phyloP scores from a whole-genome alignment of 2,113 vertebrate genomes.

The Pica pica region DNA sequence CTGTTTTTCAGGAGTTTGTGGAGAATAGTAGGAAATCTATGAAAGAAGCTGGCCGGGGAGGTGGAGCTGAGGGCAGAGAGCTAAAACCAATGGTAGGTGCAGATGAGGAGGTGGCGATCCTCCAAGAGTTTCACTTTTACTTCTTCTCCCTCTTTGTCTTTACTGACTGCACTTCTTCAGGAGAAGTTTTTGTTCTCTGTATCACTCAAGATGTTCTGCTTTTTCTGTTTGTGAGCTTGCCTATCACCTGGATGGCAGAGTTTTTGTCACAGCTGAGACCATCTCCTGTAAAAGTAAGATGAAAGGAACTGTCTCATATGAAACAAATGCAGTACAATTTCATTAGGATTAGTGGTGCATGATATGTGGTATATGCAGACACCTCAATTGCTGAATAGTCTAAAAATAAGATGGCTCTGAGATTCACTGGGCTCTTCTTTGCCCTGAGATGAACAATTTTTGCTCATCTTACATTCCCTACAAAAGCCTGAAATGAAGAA shows the following conservation, averaged over 20 bases:
- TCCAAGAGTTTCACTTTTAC: conserved; percentile 93
- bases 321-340: background rate
- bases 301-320: conserved; percentile 67
- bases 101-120: conserved; percentile 78
- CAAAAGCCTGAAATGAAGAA: conserved; percentile 44
- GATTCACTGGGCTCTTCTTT: background rate
- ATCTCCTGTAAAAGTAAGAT: conserved; percentile 80
- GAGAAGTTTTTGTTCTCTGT: conserved; percentile 84
- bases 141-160: conserved; percentile 90
- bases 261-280: conserved; percentile 84
- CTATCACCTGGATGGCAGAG: conserved; percentile 90
- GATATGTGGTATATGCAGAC: background rate
- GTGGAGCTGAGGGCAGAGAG: conserved; percentile 84
- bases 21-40: conserved; percentile 90
- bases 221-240: conserved; percentile 91
- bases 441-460: background rate
- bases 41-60: conserved; percentile 82
- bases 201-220: conserved; percentile 90
- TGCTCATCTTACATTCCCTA: background rate
- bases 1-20: conserved; percentile 90
- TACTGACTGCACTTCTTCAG: conserved; percentile 88
- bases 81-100: conserved; percentile 98
- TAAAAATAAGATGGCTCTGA: background rate
- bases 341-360: background rate
- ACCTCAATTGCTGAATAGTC: background rate